Base-by-base conservation (phyloP, 2,113 vertebrate genomes). In the Corythornis vintsioides region DNA sequence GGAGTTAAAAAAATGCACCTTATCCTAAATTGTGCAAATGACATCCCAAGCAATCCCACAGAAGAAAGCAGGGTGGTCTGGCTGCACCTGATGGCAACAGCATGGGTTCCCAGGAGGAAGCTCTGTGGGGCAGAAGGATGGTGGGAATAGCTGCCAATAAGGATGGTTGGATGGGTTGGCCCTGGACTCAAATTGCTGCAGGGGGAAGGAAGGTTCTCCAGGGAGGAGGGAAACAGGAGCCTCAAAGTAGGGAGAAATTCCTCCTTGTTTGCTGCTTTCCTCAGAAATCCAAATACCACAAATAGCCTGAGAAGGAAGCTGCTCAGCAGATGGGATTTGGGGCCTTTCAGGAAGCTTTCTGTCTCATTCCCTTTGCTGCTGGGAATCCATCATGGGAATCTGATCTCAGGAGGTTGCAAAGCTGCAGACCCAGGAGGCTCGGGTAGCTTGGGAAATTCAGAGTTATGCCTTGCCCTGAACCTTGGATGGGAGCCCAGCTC, bases 381-480 rank as follows among this genome's bases (percentile, higher is more conserved):
- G 9, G 53, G 92, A 93, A 93, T 65, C 77, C 80, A 72, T 10
- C 65, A 35, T 61, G 96, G 88, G 93, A 96, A 96, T 42, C 5
- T n/a, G 83, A 57, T 89, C 89, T 9, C 25, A 3, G 33, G 92
- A 90, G 88, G 57, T 65, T 78, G 81, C 71, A 16, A 5, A 82
- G 75, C 71, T 80, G 70, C 83, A 66, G n/a, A 18, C 55, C 85
- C 85, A 31, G 79, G 74, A 71, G 91, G 70, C 3, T 31, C 38
- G 84, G 92, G 72, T 73, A 88, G 90, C 93, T 95, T 94, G 92
- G 85, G 90, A 95, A 96, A 91, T 33, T 38, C 19, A 0, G 71
- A 73, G 55, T 2, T 40, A 9, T 42, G 90, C 92, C 61, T 80
- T 78, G 90, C 86, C 70, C 80, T 84, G 63, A 22, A 55, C 83